Evolutionary conservation across 2,113 vertebrate genomes (phyloP).

Genomic region (Pachyramphus minor): DNA sequence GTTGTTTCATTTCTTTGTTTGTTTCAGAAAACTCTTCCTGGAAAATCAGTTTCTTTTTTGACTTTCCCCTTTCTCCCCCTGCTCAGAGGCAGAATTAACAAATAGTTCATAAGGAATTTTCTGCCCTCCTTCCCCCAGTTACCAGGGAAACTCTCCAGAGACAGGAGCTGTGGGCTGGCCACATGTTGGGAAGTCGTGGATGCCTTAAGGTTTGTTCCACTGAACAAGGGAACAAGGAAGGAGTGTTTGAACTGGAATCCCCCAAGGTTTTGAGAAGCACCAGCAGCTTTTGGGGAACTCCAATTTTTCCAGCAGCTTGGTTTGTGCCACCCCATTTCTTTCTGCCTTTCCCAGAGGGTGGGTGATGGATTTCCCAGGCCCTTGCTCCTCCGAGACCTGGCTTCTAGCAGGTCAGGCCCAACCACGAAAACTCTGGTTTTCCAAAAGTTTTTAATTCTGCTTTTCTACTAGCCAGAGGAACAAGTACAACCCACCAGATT

Average conservation of each 20-base stretch:
- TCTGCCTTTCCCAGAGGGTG: not conserved
- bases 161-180: rapidly evolving
- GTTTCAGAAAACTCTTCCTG: not conserved
- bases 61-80: not conserved
- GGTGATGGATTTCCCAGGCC: not conserved
- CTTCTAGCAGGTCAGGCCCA: not conserved
- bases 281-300: not conserved
- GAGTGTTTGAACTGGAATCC: not conserved
- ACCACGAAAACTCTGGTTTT: not conserved
- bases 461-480: not conserved
- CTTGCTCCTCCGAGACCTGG: not conserved
- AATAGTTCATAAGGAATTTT: rapidly evolving
- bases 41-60: not conserved
- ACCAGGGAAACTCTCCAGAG: not conserved
- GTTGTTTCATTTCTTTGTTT: not conserved
- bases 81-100: rapidly evolving
- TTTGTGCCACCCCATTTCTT: not conserved
- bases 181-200: rapidly evolving
- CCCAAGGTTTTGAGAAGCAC: rapidly evolving
- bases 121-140: not conserved
- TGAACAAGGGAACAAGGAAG: rapidly evolving
- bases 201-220: not conserved
- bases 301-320: rapidly evolving
- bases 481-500: not conserved
- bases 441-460: not conserved